phyloP scores from a whole-genome alignment of 2,797 vertebrate genomes.

The Typhlichthys eigenmanni region DNA sequence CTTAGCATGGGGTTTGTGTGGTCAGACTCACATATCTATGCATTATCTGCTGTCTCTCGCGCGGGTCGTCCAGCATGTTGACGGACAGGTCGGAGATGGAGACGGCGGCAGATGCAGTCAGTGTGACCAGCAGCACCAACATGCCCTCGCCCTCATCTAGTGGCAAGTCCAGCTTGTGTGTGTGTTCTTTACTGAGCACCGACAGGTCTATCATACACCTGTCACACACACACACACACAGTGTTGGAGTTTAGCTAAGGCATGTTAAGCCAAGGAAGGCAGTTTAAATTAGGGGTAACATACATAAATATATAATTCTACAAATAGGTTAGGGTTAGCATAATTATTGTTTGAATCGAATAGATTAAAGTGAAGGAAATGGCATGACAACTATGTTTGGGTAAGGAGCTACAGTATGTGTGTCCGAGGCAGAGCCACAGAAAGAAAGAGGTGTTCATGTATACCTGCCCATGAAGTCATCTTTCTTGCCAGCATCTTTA shows the following conservation, averaged over 20 bases:
- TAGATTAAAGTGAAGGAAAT: neutral
- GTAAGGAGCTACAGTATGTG: neutral
- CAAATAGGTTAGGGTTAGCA: too few species aligned
- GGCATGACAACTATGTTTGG: neutral
- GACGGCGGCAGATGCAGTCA: conserved; percentile 90
- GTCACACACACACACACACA: conserved; percentile 18
- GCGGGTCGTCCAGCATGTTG: conserved; percentile 88
- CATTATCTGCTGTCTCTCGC: conserved; percentile 86
- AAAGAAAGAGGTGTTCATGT: neutral
- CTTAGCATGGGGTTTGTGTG: too few species aligned
- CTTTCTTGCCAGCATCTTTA: conserved; percentile 92
- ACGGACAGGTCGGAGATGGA: conserved; percentile 89
- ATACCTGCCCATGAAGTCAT: conserved; percentile 98
- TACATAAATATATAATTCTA: too few species aligned
- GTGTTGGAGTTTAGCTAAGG: neutral
- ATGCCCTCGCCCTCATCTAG: conserved; percentile 90
- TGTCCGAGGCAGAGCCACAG: neutral
- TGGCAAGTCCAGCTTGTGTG: conserved; percentile 87
- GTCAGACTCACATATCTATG: conserved; percentile 89
- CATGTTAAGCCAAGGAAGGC: too few species aligned
- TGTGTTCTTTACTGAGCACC: conserved; percentile 88
- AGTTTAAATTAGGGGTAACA: too few species aligned
- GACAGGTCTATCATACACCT: conserved; percentile 94
- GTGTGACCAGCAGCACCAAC: conserved; percentile 90
- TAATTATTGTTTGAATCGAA: too few species aligned